phyloP scores from a whole-genome alignment of 2,888 invertebrate species.

The Xylophagus ater region DNA sequence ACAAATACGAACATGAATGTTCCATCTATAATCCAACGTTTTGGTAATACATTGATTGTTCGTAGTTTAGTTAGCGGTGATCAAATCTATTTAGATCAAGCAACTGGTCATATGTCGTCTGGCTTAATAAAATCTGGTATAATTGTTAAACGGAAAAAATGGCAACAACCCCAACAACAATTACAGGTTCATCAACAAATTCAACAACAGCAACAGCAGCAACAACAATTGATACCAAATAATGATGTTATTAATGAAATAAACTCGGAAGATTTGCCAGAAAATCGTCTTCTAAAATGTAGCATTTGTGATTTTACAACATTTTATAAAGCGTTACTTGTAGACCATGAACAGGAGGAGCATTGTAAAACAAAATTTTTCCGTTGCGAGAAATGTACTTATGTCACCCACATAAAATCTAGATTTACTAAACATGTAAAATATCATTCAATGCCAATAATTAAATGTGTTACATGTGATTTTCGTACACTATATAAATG shows the following conservation, averaged over 20 bases:
- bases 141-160: not conserved
- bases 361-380: conserved; percentile 70
- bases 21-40: conserved; percentile 54
- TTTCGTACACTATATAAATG: conserved; percentile 87
- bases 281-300: conserved; percentile 43
- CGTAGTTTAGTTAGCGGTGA: conserved; percentile 51
- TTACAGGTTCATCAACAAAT: too few relatives aligned
- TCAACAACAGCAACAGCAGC: conserved; percentile 29
- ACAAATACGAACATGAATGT: conserved; percentile 43
- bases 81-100: conserved; percentile 42
- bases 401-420: conserved; percentile 81
- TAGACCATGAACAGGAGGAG: conserved; percentile 59
- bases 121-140: not conserved
- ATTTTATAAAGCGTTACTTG: conserved; percentile 50
- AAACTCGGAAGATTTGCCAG: conserved; percentile 10
- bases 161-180: too few relatives aligned
- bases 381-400: conserved; percentile 83
- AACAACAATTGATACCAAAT: too few relatives aligned
- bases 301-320: conserved; percentile 59
- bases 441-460: conserved; percentile 90
- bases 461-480: conserved; percentile 86
- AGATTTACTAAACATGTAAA: conserved; percentile 87
- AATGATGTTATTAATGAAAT: too few relatives aligned
- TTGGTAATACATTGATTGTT: conserved; percentile 48
- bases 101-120: too few relatives aligned